Evolutionary conservation across 2,797 vertebrate genomes (phyloP).

Genomic region (Platalea minor): DNA sequence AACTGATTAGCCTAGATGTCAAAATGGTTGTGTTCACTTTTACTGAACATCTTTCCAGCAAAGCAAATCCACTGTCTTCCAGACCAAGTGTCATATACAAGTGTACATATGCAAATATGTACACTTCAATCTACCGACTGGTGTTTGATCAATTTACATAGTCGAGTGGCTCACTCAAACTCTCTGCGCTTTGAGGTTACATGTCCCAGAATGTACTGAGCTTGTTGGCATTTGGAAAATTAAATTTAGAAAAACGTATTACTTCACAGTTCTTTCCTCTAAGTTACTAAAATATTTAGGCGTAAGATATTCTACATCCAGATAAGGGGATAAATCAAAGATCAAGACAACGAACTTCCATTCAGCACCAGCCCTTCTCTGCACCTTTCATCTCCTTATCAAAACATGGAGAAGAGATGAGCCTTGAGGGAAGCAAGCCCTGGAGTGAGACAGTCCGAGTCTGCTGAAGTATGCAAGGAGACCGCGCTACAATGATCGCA

Average conservation of each 20-base stretch:
- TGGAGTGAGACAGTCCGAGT: background rate
- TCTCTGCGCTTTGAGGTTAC: conserved; percentile 16
- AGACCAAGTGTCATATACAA: conserved; percentile 4
- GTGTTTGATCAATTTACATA: conserved; percentile 9
- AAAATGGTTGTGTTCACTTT: background rate
- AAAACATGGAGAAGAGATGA: background rate
- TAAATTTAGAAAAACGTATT: conserved; percentile 34
- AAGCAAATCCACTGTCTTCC: conserved; percentile 3
- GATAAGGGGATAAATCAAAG: conserved; percentile 44
- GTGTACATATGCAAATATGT: conserved; percentile 18
- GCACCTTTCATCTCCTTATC: conserved; percentile 24
- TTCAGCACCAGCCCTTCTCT: background rate
- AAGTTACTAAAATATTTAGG: conserved; percentile 54
- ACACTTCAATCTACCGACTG: background rate
- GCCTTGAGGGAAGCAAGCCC: background rate
- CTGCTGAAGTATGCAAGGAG: conserved; percentile 25
- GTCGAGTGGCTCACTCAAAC: background rate
- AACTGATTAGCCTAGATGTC: background rate
- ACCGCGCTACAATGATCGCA: background rate
- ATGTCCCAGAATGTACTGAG: conserved; percentile 26
- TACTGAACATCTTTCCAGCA: background rate
- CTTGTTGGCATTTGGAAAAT: conserved; percentile 25
- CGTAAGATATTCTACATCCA: conserved; percentile 4
- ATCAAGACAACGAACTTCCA: conserved; percentile 22
- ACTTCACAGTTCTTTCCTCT: conserved; percentile 20